Evolutionary conservation across 1,140 invertebrate species (phyloP).

Genomic region (Holcopasites calliopsidis): DNA sequence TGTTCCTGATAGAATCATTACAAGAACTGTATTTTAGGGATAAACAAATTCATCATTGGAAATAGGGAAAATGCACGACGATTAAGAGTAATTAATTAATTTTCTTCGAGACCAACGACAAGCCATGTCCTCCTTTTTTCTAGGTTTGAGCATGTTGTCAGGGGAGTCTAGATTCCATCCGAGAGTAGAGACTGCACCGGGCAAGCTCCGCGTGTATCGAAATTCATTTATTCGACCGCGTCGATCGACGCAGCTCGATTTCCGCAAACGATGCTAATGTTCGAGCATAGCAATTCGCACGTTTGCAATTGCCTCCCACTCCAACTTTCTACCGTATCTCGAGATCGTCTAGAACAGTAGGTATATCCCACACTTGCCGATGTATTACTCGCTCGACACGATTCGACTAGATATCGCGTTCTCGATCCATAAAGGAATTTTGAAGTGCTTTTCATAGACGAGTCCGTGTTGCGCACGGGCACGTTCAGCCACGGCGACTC

Average conservation of each 20-base stretch:
- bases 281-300: conserved; percentile 29
- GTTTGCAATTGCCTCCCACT: conserved; percentile 62
- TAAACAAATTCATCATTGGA: no score
- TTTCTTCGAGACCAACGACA: background rate
- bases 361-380: background rate
- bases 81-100: conserved; percentile 28
- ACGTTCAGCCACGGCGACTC: no score
- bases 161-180: conserved; percentile 49
- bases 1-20: no score
- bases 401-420: no score
- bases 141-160: conserved; percentile 42
- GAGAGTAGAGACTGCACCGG: conserved; percentile 49
- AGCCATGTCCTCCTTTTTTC: background rate
- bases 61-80: background rate
- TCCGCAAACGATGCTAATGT: conserved; percentile 60
- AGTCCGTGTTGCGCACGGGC: background rate
- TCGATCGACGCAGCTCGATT: conserved; percentile 57
- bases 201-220: conserved; percentile 23
- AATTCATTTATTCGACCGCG: conserved; percentile 62
- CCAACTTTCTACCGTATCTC: background rate
- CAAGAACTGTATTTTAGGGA: no score
- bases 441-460: background rate
- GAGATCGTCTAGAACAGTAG: background rate
- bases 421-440: no score
- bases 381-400: background rate